These are phyloP conservation scores for Diachrysia chrysitis DNA, from an alignment of 2,888 invertebrate species.

Conservation along the genomic window DNA sequence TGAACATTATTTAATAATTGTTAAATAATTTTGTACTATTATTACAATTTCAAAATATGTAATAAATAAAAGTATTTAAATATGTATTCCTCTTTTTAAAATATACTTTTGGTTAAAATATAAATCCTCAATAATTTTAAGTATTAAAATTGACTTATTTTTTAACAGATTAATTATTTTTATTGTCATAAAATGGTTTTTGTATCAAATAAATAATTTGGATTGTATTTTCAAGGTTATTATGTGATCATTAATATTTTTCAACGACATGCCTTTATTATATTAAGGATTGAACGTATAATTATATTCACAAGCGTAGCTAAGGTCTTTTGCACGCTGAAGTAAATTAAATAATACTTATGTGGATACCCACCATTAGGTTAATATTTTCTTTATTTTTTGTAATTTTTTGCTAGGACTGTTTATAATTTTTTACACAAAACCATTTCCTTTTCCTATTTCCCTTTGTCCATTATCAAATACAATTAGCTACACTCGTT, in stretches of 20 bases:
- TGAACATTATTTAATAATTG: slow-evolving; percentile 32
- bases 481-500: background rate
- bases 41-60: slow-evolving; percentile 49
- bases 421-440: no score
- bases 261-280: background rate
- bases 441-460: no score
- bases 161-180: slow-evolving; percentile 48
- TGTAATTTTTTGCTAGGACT: no score
- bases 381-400: no score
- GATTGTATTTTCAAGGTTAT: slow-evolving; percentile 15
- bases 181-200: slow-evolving; percentile 57
- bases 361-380: no score
- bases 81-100: slow-evolving; percentile 34
- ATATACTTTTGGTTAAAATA: slow-evolving; percentile 54
- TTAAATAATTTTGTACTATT: slow-evolving; percentile 58
- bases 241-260: background rate
- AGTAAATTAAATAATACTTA: background rate
- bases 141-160: slow-evolving; percentile 59
- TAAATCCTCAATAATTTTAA: slow-evolving; percentile 36
- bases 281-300: background rate
- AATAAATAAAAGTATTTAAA: slow-evolving; percentile 47
- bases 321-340: background rate
- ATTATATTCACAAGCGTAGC: background rate
- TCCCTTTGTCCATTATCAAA: background rate
- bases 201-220: slow-evolving; percentile 27